phyloP scores from a whole-genome alignment of 2,113 vertebrate species.

The Catharus minimus region DNA sequence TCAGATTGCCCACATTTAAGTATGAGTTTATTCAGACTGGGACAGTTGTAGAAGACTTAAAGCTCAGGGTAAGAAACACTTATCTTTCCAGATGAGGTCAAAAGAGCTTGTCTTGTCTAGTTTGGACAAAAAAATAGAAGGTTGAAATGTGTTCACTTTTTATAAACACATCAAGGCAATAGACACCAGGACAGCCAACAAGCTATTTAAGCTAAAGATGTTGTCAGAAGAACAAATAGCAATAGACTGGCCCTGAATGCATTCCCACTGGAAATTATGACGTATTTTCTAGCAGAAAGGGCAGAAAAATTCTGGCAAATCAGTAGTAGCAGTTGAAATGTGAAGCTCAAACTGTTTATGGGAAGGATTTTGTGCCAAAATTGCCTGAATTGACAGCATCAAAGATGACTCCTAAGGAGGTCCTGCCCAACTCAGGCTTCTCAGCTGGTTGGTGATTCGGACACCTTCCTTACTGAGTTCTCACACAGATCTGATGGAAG shows the following conservation, averaged over 20 bases:
- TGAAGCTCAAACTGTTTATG: background rate
- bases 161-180: background rate
- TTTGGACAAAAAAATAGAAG: background rate
- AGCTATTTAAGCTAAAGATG: background rate
- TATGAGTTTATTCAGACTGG: background rate
- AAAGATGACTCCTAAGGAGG: background rate
- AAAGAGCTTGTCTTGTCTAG: background rate
- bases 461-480: background rate
- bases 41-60: background rate
- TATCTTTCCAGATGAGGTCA: background rate
- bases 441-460: background rate
- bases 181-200: background rate
- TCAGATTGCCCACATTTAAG: background rate
- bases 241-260: background rate
- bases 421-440: background rate
- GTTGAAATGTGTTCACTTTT: background rate
- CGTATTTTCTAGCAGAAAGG: constrained; percentile 4
- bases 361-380: background rate
- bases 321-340: background rate
- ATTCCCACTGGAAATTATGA: background rate
- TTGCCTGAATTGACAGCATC: background rate
- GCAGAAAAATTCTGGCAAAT: constrained; percentile 4
- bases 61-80: background rate
- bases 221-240: background rate
- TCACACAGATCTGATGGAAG: background rate